A percentile compares a stretch with the other conserved stretches of the same genome.
These are phyloP conservation scores for Gryllus bimaculatus DNA, from an alignment of 1,140 invertebrate genomes.

Conservation along the genomic window DNA sequence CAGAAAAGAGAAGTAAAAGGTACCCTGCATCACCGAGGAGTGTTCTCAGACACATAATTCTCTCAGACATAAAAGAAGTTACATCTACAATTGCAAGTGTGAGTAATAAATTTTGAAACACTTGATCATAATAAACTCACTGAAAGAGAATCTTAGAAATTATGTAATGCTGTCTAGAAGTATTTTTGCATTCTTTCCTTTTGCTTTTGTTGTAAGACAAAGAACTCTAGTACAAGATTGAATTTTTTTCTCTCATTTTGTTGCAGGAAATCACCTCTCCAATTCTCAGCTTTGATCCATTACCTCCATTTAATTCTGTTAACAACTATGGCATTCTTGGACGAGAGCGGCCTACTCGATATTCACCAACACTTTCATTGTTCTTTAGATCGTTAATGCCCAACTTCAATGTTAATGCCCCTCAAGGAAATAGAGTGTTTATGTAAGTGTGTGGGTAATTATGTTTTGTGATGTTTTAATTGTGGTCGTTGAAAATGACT, in stretches of 20 bases:
- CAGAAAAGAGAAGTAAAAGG: slow-evolving; percentile 46
- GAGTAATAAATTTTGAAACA: background rate
- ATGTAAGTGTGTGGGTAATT: background rate
- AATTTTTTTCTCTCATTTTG: slow-evolving; percentile 19
- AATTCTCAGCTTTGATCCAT: slow-evolving; percentile 70
- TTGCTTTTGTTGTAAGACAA: background rate
- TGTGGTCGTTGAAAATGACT: background rate
- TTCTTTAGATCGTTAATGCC: slow-evolving; percentile 59
- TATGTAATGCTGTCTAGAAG: background rate
- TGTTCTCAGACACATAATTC: slow-evolving; percentile 66
- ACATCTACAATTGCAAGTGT: slow-evolving; percentile 25
- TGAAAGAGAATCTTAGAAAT: background rate
- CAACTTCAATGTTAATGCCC: slow-evolving; percentile 43
- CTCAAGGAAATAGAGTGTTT: slow-evolving; percentile 6
- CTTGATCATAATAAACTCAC: too few relatives aligned
- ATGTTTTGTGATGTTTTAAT: background rate
- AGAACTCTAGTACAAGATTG: background rate
- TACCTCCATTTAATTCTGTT: slow-evolving; percentile 67
- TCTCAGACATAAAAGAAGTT: slow-evolving; percentile 70
- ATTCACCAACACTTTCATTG: slow-evolving; percentile 37
- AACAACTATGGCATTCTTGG: slow-evolving; percentile 54
- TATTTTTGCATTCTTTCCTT: background rate
- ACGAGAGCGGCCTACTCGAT: slow-evolving; percentile 30
- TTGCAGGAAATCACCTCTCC: slow-evolving; percentile 46
- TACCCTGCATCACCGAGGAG: slow-evolving; percentile 62